Conservation (phyloP, 2,888 invertebrate genomes). For the Spodoptera exigua region DNA sequence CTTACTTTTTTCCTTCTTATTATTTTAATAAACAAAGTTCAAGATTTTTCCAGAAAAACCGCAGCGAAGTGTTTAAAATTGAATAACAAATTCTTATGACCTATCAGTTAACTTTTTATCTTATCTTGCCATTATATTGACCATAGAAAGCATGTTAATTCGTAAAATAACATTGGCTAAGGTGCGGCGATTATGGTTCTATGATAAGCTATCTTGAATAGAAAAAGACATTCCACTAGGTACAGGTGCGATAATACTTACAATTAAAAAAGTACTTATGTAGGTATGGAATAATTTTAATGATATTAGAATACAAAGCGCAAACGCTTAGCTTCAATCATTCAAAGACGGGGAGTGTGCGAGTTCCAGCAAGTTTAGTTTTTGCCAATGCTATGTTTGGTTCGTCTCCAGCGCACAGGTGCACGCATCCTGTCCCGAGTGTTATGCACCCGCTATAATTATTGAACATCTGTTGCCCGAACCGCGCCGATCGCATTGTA, state of each 20-base stretch:
- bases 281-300: no score
- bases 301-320: constrained; percentile 12
- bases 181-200: constrained; percentile 23
- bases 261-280: neutral
- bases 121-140: constrained; percentile 20
- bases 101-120: constrained; percentile 13
- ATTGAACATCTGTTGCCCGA: constrained; percentile 79
- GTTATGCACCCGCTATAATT: constrained; percentile 75
- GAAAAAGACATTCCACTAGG: constrained; percentile 18
- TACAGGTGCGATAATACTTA: neutral
- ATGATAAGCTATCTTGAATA: constrained; percentile 42
- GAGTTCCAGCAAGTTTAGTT: constrained; percentile 62
- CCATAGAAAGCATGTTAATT: constrained; percentile 38
- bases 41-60: neutral
- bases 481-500: constrained; percentile 46
- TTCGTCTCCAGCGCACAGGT: constrained; percentile 79
- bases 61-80: no score
- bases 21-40: neutral
- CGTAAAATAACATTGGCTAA: constrained; percentile 27
- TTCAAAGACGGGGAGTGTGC: constrained; percentile 31
- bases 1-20: constrained; percentile 12
- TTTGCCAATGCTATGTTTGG: constrained; percentile 75
- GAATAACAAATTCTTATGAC: no score
- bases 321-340: constrained; percentile 19
- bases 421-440: constrained; percentile 81